phyloP scores from a whole-genome alignment of 2,113 vertebrate genomes.

The Anolis sagrei region DNA sequence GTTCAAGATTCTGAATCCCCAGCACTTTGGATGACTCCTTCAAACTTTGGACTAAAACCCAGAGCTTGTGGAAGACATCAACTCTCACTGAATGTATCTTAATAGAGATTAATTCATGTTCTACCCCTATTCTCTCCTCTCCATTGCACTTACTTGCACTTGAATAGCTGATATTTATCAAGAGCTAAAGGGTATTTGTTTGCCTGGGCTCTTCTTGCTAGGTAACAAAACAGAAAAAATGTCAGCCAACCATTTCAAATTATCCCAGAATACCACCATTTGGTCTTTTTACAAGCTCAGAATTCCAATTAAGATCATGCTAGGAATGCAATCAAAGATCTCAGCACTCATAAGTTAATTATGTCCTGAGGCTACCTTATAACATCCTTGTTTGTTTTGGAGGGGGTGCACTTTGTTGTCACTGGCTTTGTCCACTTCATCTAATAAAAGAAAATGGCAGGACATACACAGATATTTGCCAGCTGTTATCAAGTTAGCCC shows the following conservation, averaged over 20 bases:
- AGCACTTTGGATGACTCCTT: no score
- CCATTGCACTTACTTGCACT: constrained; percentile 30
- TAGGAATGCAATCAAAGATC: constrained; percentile 81
- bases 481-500: constrained; percentile 59
- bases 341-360: constrained; percentile 82
- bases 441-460: constrained; percentile 71
- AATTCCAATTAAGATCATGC: constrained; percentile 79
- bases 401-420: not conserved
- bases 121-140: constrained; percentile 61
- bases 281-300: constrained; percentile 70
- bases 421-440: constrained; percentile 76
- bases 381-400: constrained; percentile 66
- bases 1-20: not conserved
- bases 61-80: no score
- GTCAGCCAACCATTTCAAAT: constrained; percentile 70
- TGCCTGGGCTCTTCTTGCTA: constrained; percentile 70
- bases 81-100: no score
- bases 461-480: constrained; percentile 65
- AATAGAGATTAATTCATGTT: constrained; percentile 27
- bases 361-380: constrained; percentile 78
- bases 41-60: no score
- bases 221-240: constrained; percentile 72
- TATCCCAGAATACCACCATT: constrained; percentile 58
- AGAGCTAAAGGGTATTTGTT: constrained; percentile 72
- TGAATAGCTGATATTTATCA: constrained; percentile 72